Percentiles rank a stretch among this genome's conserved stretches.
Evolutionary conservation across 2,113 vertebrate species (phyloP).

Genomic region (Oncorhynchus nerka): DNA sequence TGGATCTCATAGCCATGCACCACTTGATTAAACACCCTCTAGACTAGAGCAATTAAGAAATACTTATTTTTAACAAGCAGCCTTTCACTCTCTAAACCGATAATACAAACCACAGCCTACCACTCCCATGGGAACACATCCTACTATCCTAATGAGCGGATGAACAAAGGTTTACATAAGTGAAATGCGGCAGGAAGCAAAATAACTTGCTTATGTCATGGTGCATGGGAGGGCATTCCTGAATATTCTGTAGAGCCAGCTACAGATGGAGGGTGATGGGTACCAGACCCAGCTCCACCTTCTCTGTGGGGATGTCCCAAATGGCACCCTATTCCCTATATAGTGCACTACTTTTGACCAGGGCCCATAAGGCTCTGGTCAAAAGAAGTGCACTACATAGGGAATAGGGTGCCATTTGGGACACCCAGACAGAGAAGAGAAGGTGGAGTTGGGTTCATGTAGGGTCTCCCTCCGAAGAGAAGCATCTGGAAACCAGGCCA

Average conservation of each 20-base stretch:
- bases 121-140: neutral
- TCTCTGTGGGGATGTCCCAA: too few relatives aligned
- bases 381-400: too few relatives aligned
- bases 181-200: neutral
- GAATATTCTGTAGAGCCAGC: neutral
- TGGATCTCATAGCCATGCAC: neutral
- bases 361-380: too few relatives aligned
- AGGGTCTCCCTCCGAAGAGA: neutral
- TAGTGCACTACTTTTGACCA: too few relatives aligned
- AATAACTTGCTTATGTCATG: neutral
- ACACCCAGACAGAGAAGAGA: neutral
- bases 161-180: neutral
- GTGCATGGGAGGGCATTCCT: neutral
- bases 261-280: conserved; percentile 6
- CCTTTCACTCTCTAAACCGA: neutral
- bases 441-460: neutral
- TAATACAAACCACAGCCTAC: neutral
- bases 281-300: neutral
- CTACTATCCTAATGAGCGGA: neutral
- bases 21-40: neutral
- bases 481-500: conserved; percentile 12
- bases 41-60: neutral
- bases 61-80: neutral
- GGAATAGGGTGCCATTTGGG: too few relatives aligned
- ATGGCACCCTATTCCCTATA: too few relatives aligned